Base-by-base conservation (phyloP, 1,140 invertebrate genomes). In the Antheraea pernyi region DNA sequence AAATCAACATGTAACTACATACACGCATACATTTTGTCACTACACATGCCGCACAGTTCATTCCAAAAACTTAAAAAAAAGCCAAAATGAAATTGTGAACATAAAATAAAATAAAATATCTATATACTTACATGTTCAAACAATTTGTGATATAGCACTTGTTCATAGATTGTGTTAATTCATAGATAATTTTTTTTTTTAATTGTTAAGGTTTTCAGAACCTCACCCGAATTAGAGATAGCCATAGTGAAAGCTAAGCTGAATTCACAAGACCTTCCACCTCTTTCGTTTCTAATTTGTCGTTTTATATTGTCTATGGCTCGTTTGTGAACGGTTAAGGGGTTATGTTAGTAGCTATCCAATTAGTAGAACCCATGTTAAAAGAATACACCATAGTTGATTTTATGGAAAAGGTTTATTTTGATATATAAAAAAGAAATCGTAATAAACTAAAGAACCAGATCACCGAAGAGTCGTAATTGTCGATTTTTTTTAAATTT, bases 391-490 rank as follows among this genome's bases (percentile, higher is more conserved):
- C 89, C 89, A 86, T 79, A 72, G 59, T 90, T 77, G 87, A 91
- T 91, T 90, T 91, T 89, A 91, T 90, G 88, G 88, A 89, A 90
- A 90, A 87, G 88, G 83, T 91, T 91, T 91, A 89, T 91, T 53
- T 91, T 88, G 82, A 89, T 91, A 89, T 91, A 91, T 90, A 74
- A 59, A 89, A 89, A 88, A 88, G 83, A 82, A 77, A 79, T 86
- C 73, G 11, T 83, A 83, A 84, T 84, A 53, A 83, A 81, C 78
- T 86, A 84, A 82, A 89, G 82, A 83, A 89, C 89, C 89, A 86
- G 87, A 88, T 89, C 88, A 91, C 88, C 88, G 79, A 81, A 83
- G 79, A 82, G 77, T 74, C 78, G 70, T 77, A 16, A 53, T 53
- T 53, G 46, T 53, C 70, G 73, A 74, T 72, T 53, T 3, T 30